Conservation (phyloP, 2,797 vertebrate species). For the Thaleichthys pacificus region DNA sequence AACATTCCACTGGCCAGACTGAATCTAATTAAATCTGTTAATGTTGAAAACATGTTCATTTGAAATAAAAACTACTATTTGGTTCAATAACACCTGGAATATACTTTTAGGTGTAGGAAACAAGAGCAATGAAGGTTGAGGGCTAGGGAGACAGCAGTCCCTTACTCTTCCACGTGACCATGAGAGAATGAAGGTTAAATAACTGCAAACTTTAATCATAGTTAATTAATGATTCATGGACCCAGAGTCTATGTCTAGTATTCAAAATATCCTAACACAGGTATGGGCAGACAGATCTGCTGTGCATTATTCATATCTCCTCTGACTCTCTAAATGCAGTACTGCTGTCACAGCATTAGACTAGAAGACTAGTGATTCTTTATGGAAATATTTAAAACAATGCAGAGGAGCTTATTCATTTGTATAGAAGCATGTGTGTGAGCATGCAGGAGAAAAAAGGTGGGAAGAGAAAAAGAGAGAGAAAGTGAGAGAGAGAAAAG, state of each 20-base stretch:
- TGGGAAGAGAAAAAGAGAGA: background rate
- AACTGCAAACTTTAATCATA: constrained; percentile 71
- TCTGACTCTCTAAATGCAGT: constrained; percentile 2
- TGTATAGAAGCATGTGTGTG: too few relatives aligned
- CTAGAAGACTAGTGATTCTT: background rate
- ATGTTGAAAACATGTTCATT: background rate
- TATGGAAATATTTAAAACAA: background rate
- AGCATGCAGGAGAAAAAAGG: background rate
- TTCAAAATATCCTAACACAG: constrained; percentile 63
- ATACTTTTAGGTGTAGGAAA: background rate
- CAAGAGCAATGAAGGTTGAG: constrained; percentile 38
- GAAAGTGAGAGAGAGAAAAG: background rate
- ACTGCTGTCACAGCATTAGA: background rate
- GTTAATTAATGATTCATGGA: constrained; percentile 77
- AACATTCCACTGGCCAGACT: too few relatives aligned
- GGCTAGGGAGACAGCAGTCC: constrained; percentile 54
- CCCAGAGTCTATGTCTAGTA: constrained; percentile 58
- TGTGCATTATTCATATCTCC: constrained; percentile 71
- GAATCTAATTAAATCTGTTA: too few relatives aligned
- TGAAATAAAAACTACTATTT: too few relatives aligned
- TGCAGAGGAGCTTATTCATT: too few relatives aligned
- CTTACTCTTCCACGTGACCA: constrained; percentile 53
- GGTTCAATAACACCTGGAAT: background rate
- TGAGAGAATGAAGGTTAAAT: constrained; percentile 73
- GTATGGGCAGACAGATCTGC: constrained; percentile 42